Percentiles rank a stretch among this genome's conserved stretches.
Evolutionary conservation across 1,140 invertebrate genomes (phyloP).

Genomic region (Lycorma delicatula): DNA sequence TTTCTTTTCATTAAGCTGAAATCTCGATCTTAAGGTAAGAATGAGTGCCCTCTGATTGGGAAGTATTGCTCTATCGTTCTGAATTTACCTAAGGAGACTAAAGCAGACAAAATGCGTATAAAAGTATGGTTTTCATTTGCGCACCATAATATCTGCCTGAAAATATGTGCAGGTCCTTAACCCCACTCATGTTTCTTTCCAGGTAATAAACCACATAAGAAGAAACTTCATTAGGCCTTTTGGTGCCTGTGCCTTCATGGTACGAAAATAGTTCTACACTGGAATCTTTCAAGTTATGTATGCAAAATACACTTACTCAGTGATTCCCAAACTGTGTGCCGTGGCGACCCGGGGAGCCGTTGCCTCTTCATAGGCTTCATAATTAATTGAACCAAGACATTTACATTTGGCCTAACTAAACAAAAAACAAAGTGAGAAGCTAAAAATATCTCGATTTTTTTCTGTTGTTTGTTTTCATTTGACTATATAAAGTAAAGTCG

Average conservation of each 20-base stretch:
- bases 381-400: too few relatives aligned
- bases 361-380: too few relatives aligned
- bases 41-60: constrained; percentile 28
- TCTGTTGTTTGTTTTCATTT: too few relatives aligned
- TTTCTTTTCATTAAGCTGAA: constrained; percentile 26
- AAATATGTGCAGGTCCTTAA: constrained; percentile 10
- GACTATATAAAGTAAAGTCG: too few relatives aligned
- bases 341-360: too few relatives aligned
- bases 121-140: constrained; percentile 21
- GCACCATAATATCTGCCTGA: constrained; percentile 17
- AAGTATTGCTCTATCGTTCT: constrained; percentile 25
- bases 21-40: constrained; percentile 28
- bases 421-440: too few relatives aligned
- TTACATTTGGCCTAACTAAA: too few relatives aligned
- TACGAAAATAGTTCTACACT: neutral
- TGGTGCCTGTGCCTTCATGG: too few relatives aligned
- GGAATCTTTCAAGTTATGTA: constrained; percentile 6
- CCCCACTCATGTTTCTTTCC: neutral
- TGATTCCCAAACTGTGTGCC: too few relatives aligned
- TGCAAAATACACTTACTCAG: constrained; percentile 1
- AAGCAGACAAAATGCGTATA: constrained; percentile 13
- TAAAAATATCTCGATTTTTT: too few relatives aligned
- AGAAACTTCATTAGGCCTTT: too few relatives aligned
- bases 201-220: too few relatives aligned
- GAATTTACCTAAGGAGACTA: constrained; percentile 15